Percentiles rank a stretch among this genome's conserved stretches.
Evolutionary conservation across 1,140 invertebrate genomes (phyloP).

Genomic region (Xylocopa sonorina): DNA sequence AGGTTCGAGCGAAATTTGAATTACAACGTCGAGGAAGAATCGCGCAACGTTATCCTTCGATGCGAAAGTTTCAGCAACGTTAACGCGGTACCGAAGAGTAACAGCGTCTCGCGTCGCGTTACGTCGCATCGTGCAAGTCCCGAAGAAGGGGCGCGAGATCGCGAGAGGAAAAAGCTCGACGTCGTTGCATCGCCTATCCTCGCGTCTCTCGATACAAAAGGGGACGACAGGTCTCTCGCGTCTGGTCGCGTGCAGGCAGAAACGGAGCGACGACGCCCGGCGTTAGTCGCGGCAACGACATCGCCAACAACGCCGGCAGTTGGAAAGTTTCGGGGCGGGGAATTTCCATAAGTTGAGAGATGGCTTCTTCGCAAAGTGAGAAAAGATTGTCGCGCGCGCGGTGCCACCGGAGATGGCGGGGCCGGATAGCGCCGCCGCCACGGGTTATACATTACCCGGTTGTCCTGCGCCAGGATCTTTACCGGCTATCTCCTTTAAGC

Average conservation of each 20-base stretch:
- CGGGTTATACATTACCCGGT: conserved; percentile 62
- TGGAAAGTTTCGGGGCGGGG: conserved; percentile 39
- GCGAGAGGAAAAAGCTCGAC: neutral
- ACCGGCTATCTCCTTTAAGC: conserved; percentile 76
- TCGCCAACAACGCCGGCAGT: conserved; percentile 25
- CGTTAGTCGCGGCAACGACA: conserved; percentile 9
- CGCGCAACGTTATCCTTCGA: too few species aligned
- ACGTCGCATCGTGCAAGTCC: neutral
- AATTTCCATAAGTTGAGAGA: conserved; percentile 81
- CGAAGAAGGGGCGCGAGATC: neutral
- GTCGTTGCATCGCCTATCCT: neutral
- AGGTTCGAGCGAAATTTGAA: too few species aligned
- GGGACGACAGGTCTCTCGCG: too few species aligned
- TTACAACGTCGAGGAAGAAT: too few species aligned
- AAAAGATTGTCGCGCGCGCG: conserved; percentile 73
- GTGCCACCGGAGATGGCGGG: conserved; percentile 48
- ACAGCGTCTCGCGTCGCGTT: neutral
- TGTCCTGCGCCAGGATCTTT: conserved; percentile 65
- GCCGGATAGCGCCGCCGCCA: conserved; percentile 51
- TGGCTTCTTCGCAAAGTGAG: conserved; percentile 75
- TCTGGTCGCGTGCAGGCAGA: neutral
- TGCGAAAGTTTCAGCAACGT: too few species aligned
- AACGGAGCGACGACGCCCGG: neutral
- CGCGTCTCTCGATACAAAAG: conserved; percentile 15
- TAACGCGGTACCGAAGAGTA: neutral